Conservation (phyloP, 2,113 vertebrate species). For the Cottus gobio region DNA sequence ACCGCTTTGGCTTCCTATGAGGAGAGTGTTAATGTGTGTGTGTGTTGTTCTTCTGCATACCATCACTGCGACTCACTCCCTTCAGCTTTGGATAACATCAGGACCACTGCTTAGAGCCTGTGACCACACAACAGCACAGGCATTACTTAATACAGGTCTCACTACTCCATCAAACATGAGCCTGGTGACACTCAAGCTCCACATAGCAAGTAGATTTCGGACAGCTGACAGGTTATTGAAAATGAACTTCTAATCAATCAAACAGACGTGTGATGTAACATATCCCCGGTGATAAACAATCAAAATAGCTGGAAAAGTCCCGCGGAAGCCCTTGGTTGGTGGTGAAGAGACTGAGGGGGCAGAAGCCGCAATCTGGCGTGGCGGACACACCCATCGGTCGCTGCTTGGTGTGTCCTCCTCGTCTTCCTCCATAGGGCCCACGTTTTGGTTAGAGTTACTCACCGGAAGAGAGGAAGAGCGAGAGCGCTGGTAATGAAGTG, state of each 20-base stretch:
- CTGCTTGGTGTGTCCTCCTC: constrained; percentile 69
- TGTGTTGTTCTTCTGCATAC: constrained; percentile 45
- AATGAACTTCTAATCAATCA: constrained; percentile 56
- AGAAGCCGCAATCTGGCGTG: constrained; percentile 75
- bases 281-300: constrained; percentile 68
- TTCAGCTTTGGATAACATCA: constrained; percentile 31
- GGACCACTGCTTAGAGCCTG: constrained; percentile 17
- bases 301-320: constrained; percentile 74
- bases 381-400: constrained; percentile 76
- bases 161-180: constrained; percentile 27
- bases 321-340: constrained; percentile 42
- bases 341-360: constrained; percentile 62
- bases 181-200: not conserved
- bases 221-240: constrained; percentile 50
- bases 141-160: constrained; percentile 43
- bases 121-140: constrained; percentile 31
- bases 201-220: not conserved
- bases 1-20: constrained; percentile 63
- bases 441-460: constrained; percentile 79
- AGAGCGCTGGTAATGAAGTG: constrained; percentile 47
- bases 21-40: constrained; percentile 44
- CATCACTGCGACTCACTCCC: constrained; percentile 40
- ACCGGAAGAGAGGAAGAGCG: constrained; percentile 68
- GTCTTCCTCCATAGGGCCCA: constrained; percentile 48
- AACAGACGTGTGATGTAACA: constrained; percentile 49